Evolutionary conservation across 2,888 invertebrate genomes (phyloP).

Genomic region (Archips crataeganus): DNA sequence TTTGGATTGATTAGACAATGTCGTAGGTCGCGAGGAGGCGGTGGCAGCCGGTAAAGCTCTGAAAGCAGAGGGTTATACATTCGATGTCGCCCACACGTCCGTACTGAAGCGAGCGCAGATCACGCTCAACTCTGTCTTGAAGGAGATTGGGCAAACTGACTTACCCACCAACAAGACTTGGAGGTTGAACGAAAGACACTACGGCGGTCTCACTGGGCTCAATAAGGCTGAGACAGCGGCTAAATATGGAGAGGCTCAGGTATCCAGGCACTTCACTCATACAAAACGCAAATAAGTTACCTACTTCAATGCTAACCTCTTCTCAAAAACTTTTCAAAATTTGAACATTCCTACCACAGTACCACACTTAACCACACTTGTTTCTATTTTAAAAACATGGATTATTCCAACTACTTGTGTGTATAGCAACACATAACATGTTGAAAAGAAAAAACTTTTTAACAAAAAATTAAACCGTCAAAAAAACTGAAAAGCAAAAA

Average conservation of each 20-base stretch:
- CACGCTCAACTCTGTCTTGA: conserved; percentile 89
- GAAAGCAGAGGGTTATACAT: conserved; percentile 88
- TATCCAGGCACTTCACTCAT: conserved; percentile 51
- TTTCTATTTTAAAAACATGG: no score
- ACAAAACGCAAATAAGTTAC: neutral
- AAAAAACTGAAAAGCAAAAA: no score
- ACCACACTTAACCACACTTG: no score
- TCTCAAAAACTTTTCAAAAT: no score
- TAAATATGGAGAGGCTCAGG: conserved; percentile 94
- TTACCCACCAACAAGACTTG: conserved; percentile 90
- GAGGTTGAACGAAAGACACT: conserved; percentile 95
- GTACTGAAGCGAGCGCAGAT: conserved; percentile 91
- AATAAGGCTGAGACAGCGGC: conserved; percentile 94
- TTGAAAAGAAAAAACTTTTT: no score
- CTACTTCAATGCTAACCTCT: no score
- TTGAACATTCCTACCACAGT: no score
- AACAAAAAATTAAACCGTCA: no score
- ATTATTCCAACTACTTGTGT: no score
- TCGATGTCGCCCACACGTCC: conserved; percentile 94
- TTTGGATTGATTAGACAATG: conserved; percentile 35
- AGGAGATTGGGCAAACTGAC: conserved; percentile 88
- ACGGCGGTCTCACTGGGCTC: conserved; percentile 93
- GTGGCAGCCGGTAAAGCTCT: conserved; percentile 90
- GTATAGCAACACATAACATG: no score
- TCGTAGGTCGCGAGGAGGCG: conserved; percentile 89